Evolutionary conservation across 2,888 invertebrate species (phyloP).

Genomic region (Coecobrya sp.): DNA sequence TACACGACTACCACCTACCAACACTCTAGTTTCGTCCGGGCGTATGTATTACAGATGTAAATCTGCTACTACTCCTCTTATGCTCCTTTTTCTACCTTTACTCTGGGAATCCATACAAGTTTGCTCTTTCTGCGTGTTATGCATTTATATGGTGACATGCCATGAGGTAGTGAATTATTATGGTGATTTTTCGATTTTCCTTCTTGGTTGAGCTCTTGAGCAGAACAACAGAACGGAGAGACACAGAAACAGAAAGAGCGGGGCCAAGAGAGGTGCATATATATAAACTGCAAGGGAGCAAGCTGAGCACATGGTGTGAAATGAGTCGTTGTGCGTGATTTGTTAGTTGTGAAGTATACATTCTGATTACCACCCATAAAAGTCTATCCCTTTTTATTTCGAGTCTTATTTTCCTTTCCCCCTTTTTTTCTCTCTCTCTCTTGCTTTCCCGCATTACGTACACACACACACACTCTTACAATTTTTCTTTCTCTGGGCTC

Average conservation of each 20-base stretch:
- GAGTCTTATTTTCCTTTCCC: slow-evolving; percentile 28
- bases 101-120: slow-evolving; percentile 4
- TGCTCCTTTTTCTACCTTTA: slow-evolving; percentile 24
- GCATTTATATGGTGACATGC: slow-evolving; percentile 69
- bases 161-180: slow-evolving; percentile 80
- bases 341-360: slow-evolving; percentile 70
- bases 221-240: slow-evolving; percentile 24
- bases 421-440: too few species aligned
- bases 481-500: slow-evolving; percentile 38
- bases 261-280: slow-evolving; percentile 25
- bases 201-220: slow-evolving; percentile 51
- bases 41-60: slow-evolving; percentile 72
- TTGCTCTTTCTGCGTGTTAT: slow-evolving; percentile 39
- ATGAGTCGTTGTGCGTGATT: slow-evolving; percentile 76
- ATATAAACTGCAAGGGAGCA: slow-evolving; percentile 40
- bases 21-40: slow-evolving; percentile 2
- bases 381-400: slow-evolving; percentile 61
- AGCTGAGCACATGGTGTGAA: slow-evolving; percentile 69
- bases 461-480: slow-evolving; percentile 1
- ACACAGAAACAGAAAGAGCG: not conserved
- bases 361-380: slow-evolving; percentile 57
- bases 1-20: slow-evolving; percentile 46
- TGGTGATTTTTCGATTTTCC: slow-evolving; percentile 78
- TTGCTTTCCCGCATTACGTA: not conserved
- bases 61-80: slow-evolving; percentile 54